Evolutionary conservation across 2,888 invertebrate species (phyloP), one percentile per base, ranked within the genome.

Genomic region (Brachyptera putata): DNA sequence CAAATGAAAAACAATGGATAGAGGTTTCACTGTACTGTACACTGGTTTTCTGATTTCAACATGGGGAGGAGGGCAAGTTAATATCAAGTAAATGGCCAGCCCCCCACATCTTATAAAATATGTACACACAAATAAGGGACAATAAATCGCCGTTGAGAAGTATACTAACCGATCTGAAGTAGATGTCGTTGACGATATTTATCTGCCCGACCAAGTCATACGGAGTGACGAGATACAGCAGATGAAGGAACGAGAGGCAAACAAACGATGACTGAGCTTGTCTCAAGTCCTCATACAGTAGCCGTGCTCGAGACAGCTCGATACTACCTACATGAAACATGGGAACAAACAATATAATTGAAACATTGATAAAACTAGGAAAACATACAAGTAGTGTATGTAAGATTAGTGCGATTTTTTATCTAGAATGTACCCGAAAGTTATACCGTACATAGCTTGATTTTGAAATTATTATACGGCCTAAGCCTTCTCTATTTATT

Each of bases 181-280:
- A 87, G 50, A 78, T 71, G 46, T 73, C 69, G 34, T 76, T 71
- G 67, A 78, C 75, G 0, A 81, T 83, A 50, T 74, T 76, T 18
- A 86, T 72, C 57, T 80, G 79, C 55, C 80, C 80, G 1, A 79
- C 73, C 61, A 84, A 73, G 69, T 89, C 86, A 71, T 91, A 85
- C 13, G 91, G 90, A 18, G 93, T 89, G 58, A 95, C 87, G 30
- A 96, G 77, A 76, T 90, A 95, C 56, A 97, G 76, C 18, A 98
- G 78, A 75, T 98, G 97, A 36, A 95, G 80, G 69, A 86, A 83
- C 66, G 89, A 89, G 67, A 85, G 75, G 49, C 97, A 78, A 13
- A 95, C 89, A 59, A 97, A 76, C 50, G 86, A 84, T 50, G 80
- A 78, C 65, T 90, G 85, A 0, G 92, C 93, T 57, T 74, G 72